Evolutionary conservation across 2,113 vertebrate genomes (phyloP), one percentile per base, ranked within the genome.

Genomic region (Chionis minor): DNA sequence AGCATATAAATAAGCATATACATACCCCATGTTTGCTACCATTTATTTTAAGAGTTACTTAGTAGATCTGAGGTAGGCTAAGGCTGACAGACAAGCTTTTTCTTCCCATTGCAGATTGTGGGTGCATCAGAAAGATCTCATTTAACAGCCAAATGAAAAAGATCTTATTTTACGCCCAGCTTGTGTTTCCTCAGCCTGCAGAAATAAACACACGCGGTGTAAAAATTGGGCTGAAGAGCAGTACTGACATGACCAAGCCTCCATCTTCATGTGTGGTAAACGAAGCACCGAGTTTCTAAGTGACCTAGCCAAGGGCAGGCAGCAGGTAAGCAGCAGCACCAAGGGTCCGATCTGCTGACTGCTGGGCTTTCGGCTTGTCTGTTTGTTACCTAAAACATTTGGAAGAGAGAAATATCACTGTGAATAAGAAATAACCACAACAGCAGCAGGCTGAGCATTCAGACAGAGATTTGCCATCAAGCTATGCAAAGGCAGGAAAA

Each of bases 1-100:
- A 23, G 88, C 83, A 93, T 77, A 92, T 75, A 95, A 97, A 97
- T 94, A 97, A 89, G 67, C 51, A 58, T 86, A 90, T 96, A 95
- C 71, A 85, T 86, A 93, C 77, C 59, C 88, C 83, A 6, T 79
- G 83, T 89, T 94, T 92, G 56, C 77, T 56, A 35, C 55, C 14
- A 74, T 70, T 92, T 94, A 85, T 93, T 96, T 96, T 83, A 94
- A 66, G 92, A 94, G 88, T 83, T 94, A 55, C 63, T 90, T 73
- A 58, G 70, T 93, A 95, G 86, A 65, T 92, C 66, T 61, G 90
- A 96, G 84, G 84, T 96, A 90, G 71, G 19, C 45, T 83, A 62
- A 52, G 45, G 56, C 73, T 96, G 87, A 69, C 79, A 96, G 67
- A 24, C 62, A 89, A 79, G 92, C 0, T 75, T 93, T 88, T 88